These are phyloP conservation scores for Ceratosolen fusciceps DNA, from an alignment of 1,140 invertebrate species.

Conservation along the genomic window DNA sequence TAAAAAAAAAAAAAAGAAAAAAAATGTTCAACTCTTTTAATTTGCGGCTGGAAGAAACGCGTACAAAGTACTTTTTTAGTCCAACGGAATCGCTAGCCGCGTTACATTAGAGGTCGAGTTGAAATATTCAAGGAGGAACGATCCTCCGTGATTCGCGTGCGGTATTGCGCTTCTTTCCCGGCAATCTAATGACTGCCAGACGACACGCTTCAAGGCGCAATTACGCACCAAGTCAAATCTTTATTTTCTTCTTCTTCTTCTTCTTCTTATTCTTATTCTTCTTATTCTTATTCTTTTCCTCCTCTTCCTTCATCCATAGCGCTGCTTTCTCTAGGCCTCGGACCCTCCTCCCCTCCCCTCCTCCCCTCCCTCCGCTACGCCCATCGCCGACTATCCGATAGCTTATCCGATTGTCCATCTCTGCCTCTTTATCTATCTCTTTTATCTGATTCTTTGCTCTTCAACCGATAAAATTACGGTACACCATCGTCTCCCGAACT, in stretches of 20 bases:
- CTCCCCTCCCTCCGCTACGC: too few species aligned
- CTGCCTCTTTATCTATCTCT: background rate
- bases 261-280: background rate
- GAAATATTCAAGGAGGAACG: constrained; percentile 48
- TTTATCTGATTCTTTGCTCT: background rate
- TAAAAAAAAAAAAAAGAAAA: too few species aligned
- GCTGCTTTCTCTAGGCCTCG: too few species aligned
- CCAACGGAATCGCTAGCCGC: background rate
- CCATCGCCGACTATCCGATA: too few species aligned
- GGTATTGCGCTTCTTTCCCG: constrained; percentile 48
- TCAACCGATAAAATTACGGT: background rate
- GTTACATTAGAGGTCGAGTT: constrained; percentile 10
- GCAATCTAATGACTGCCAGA: constrained; percentile 48
- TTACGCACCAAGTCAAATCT: constrained; percentile 28
- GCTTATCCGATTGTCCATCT: background rate
- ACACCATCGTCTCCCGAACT: background rate
- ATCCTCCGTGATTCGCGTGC: constrained; percentile 40
- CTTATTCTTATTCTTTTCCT: background rate
- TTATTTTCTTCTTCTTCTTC: background rate
- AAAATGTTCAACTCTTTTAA: background rate
- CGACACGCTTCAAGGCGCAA: constrained; percentile 50
- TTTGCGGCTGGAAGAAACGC: background rate
- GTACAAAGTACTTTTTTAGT: background rate
- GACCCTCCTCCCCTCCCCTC: background rate
- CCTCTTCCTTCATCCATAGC: background rate